These are phyloP conservation scores for Eurystomus gularis DNA, from an alignment of 2,113 vertebrate genomes.

Conservation along the genomic window DNA sequence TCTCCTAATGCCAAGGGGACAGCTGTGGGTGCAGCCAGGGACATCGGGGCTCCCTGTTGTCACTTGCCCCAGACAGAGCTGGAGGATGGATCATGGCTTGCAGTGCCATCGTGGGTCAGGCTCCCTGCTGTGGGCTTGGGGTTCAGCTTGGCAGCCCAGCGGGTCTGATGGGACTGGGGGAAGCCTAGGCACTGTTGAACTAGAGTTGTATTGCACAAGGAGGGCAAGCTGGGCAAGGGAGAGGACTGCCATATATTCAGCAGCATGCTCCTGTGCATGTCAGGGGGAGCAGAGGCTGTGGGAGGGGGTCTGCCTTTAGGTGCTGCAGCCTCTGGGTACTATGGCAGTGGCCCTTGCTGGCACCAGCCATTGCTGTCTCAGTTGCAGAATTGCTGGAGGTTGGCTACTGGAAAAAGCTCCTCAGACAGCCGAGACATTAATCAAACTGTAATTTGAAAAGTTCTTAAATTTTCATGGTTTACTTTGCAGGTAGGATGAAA, in stretches of 20 bases:
- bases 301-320: background rate
- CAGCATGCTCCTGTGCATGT: accelerated
- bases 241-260: background rate
- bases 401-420: background rate
- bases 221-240: background rate
- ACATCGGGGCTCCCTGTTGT: no score
- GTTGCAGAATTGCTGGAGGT: background rate
- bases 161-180: background rate
- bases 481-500: background rate
- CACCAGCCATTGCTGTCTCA: background rate
- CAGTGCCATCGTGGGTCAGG: background rate
- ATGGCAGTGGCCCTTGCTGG: background rate
- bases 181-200: background rate
- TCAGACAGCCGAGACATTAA: background rate
- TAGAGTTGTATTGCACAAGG: background rate
- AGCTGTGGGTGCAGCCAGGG: background rate
- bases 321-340: background rate
- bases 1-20: background rate
- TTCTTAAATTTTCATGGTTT: background rate
- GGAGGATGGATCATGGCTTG: background rate
- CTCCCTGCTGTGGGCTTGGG: background rate
- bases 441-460: background rate
- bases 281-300: background rate
- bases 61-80: background rate
- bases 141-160: background rate